These are phyloP conservation scores for Cataglyphis altisquamis DNA, from an alignment of 2,888 invertebrate species.

Conservation along the genomic window DNA sequence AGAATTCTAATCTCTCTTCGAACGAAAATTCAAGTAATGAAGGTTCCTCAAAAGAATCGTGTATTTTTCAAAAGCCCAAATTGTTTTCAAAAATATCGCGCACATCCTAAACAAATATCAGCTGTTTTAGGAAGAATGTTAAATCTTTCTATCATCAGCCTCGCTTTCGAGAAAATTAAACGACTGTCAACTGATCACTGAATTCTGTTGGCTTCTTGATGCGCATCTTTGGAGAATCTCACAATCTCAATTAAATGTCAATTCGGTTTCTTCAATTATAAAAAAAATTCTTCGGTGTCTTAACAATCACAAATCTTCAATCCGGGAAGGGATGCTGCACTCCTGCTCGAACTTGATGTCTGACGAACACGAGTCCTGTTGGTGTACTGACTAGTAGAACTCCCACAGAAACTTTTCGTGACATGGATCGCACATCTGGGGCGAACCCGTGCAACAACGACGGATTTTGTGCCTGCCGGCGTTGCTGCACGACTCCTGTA, in stretches of 20 bases:
- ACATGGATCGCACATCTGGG: conserved; percentile 67
- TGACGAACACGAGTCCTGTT: conserved; percentile 42
- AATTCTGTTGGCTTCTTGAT: neutral
- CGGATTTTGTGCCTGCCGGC: conserved; percentile 52
- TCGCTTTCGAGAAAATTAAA: neutral
- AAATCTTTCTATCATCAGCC: neutral
- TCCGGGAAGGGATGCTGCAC: neutral
- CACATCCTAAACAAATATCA: neutral
- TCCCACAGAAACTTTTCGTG: conserved; percentile 70
- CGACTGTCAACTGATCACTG: neutral
- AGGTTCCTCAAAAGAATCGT: neutral
- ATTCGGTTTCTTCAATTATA: neutral
- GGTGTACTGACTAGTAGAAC: conserved; percentile 62
- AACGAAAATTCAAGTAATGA: neutral
- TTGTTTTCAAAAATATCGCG: neutral
- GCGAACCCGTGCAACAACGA: conserved; percentile 72
- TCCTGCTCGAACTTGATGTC: conserved; percentile 16
- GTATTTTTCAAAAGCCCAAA: neutral
- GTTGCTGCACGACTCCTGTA: conserved; percentile 69
- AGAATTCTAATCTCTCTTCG: neutral
- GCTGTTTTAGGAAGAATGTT: neutral
- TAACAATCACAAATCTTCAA: conserved; percentile 5
- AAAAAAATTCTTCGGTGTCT: conserved; percentile 1
- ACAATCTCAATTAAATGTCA: neutral
- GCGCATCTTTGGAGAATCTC: neutral